Evolutionary conservation across 2,113 vertebrate species (phyloP), one percentile per base, ranked within the genome.

Genomic region (Prolemur simus): DNA sequence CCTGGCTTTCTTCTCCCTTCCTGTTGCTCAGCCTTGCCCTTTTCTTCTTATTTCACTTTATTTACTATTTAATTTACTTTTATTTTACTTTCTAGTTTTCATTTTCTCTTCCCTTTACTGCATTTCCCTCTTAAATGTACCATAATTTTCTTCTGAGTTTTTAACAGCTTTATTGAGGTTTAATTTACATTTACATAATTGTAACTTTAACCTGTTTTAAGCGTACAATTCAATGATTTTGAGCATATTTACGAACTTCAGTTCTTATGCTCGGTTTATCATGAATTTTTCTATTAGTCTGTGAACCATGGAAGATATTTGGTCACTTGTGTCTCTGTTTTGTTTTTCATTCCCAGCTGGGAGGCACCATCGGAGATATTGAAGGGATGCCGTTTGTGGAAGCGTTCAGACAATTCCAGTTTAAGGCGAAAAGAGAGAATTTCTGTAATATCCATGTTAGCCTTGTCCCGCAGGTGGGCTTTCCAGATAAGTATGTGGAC

Each of bases 351-450:
- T 97, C 97, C 83, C 96, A 99, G 99, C 96, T 99, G 95, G 99
- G 98, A 81, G 99, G 99, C 96, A 99, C 99, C 66, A 99, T 99
- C 90, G 99, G 99, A 81, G 99, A 99, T 96, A 99, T 99, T 27
- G 99, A 99, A 98, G 99, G 99, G 94, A 99, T 99, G 99, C 98
- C 99, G 0, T 99, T 99, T 97, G 97, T 99, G 93, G 99, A 99
- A 98, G 99, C 99, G 0, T 99, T 99, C 96, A 98, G 99, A 82
- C 99, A 99, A 66, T 99, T 99, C 97, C 99, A 99, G 87, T 99
- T 99, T 97, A 99, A 99, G 95, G 99, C 98, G 47, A 99, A 98
- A 97, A 97, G 97, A 97, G 98, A 99, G 71, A 99, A 99, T 96
- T 99, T 99, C 97, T 99, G 98, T 93, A 99, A 99, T 73, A 99